A percentile compares a stretch with the other conserved stretches of the same genome.
Conservation (phyloP, 2,888 invertebrate genomes). For the Platynereis dumerilii region DNA sequence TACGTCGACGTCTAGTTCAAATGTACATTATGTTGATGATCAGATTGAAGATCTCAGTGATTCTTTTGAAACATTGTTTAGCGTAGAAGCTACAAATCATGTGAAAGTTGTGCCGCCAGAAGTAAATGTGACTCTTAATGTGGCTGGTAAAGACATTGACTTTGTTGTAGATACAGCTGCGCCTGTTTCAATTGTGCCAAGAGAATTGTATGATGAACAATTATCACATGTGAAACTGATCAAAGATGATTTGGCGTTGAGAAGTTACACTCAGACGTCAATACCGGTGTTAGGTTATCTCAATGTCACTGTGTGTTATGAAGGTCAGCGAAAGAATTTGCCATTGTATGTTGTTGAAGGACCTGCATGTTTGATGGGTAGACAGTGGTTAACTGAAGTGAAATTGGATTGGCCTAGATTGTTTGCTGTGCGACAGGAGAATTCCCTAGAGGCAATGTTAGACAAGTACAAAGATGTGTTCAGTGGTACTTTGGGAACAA, state of each 20-base stretch:
- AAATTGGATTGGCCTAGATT: slow-evolving; percentile 2
- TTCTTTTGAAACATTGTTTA: not conserved
- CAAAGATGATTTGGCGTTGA: not conserved
- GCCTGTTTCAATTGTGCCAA: slow-evolving; percentile 1
- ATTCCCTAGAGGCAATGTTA: not conserved
- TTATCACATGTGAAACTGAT: not conserved
- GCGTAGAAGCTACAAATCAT: not conserved
- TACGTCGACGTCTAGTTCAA: not conserved
- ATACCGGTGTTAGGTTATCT: slow-evolving; percentile 7
- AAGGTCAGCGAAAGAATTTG: not conserved
- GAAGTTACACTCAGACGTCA: not conserved
- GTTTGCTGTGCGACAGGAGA: slow-evolving; percentile 3
- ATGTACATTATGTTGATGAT: slow-evolving; percentile 3
- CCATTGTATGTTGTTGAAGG: slow-evolving; percentile 5
- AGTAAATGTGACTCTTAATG: not conserved
- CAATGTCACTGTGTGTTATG: not conserved
- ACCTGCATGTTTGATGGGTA: not conserved
- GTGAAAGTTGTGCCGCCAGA: not conserved
- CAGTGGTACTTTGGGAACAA: not conserved
- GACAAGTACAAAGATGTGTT: not conserved
- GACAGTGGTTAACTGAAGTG: not conserved
- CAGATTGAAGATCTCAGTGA: not conserved
- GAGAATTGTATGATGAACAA: not conserved
- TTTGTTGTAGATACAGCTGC: slow-evolving; percentile 9
- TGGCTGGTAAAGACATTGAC: not conserved